Conservation (phyloP, 2,888 invertebrate species). For the Agrotis clavis region DNA sequence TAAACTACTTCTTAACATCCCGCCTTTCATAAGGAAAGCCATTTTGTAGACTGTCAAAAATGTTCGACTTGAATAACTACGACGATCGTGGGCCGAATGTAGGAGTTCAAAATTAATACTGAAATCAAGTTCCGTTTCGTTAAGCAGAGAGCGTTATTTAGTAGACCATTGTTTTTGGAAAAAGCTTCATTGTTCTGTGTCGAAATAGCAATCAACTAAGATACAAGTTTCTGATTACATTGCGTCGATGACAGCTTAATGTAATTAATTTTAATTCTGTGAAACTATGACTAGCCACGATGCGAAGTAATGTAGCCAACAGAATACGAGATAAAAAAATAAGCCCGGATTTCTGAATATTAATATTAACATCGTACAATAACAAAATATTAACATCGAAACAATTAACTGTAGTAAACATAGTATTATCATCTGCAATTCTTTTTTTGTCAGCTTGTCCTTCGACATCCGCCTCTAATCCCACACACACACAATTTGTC, state of each 20-base stretch:
- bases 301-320: neutral
- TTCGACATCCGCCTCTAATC: no score
- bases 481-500: no score
- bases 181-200: conserved; percentile 74
- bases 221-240: conserved; percentile 49
- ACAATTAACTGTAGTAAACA: no score
- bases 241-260: conserved; percentile 33
- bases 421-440: no score
- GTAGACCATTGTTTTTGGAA: conserved; percentile 78
- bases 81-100: conserved; percentile 75
- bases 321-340: neutral
- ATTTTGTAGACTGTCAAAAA: conserved; percentile 72
- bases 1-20: conserved; percentile 67
- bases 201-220: conserved; percentile 64
- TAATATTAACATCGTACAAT: no score
- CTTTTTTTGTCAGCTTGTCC: no score
- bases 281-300: neutral
- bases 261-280: conserved; percentile 38
- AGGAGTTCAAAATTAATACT: conserved; percentile 80
- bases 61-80: conserved; percentile 71
- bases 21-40: conserved; percentile 71
- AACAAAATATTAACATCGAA: no score
- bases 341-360: no score
- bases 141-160: conserved; percentile 76
- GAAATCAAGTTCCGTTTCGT: conserved; percentile 76